Evolutionary conservation across 2,113 vertebrate species (phyloP), one percentile per base, ranked within the genome.

Genomic region (Gnathonemus echidnorhynchus): DNA sequence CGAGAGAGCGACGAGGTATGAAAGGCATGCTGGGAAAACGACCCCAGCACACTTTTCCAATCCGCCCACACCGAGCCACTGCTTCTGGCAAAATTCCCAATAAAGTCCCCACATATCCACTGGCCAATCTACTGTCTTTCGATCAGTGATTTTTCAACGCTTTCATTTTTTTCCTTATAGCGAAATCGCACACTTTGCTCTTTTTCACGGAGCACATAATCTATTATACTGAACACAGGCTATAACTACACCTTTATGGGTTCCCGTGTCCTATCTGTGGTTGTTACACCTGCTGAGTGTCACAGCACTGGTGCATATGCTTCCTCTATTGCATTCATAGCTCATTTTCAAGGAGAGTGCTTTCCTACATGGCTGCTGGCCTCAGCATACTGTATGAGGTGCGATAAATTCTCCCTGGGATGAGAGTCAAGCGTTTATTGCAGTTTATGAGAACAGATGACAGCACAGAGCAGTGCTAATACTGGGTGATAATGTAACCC

Each of bases 401-500:
- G 46, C 11, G n/a, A 49, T 86, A 27, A 48, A 86, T 49, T 86
- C 45, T 31, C 45, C 45, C 48, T 86, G 24, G 19, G 84, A 48
- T 86, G 84, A 86, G 45, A 86, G 2, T 86, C 84, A 49, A 86
- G 46, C 48, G n/a, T 86, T 50, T 86, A 86, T 86, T 48, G 45
- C 84, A 48, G 84, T n/a, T 86, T 50, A 86, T 86, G 45, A 48
- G 46, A 15, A 7, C n/a, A 50, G 84, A 27, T 27, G 42, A 49
- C 45, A 50, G 84, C 84, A 21, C 84, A 48, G 45, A 50, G 84
- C 70, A 77, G 5, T 24, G n/a, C 84, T n/a, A 48, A 86, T 86
- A n/a, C 46, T 50, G 21, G 11, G 45, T 86, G 45, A 50, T 50
- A 49, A 50, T 86, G 46, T 86, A 48, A n/a, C 45, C 17, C 21